Evolutionary conservation across 2,888 invertebrate genomes (phyloP).

Genomic region (Villa cingulata): DNA sequence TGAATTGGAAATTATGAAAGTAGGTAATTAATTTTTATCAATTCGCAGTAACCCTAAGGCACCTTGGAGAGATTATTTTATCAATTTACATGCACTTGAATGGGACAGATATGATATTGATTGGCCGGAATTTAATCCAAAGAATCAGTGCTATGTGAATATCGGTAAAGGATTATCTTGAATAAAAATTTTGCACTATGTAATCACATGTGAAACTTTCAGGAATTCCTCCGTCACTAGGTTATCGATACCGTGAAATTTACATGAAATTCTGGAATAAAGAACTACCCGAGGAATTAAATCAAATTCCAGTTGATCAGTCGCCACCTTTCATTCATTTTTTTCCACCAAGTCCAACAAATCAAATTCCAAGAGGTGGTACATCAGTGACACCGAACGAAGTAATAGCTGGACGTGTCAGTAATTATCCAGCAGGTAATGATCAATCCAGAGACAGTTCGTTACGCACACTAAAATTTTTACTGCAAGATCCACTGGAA

Average conservation of each 20-base stretch:
- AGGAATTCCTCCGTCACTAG: slow-evolving; percentile 61
- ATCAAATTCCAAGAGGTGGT: slow-evolving; percentile 24
- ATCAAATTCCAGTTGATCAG: slow-evolving; percentile 30
- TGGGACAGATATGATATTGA: slow-evolving; percentile 58
- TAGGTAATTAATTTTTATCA: background rate
- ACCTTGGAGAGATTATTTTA: slow-evolving; percentile 49
- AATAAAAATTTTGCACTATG: background rate
- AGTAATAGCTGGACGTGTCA: slow-evolving; percentile 33
- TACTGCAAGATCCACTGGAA: slow-evolving; percentile 27
- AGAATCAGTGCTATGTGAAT: slow-evolving; percentile 62
- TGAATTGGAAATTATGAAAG: background rate
- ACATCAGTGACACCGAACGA: slow-evolving; percentile 21
- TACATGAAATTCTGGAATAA: slow-evolving; percentile 78
- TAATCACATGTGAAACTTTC: background rate
- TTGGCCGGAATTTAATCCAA: slow-evolving; percentile 72
- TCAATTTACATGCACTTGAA: slow-evolving; percentile 48
- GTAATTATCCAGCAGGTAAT: slow-evolving; percentile 27
- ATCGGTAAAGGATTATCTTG: slow-evolving; percentile 37
- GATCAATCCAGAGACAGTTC: slow-evolving; percentile 29
- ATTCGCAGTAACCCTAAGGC: slow-evolving; percentile 60
- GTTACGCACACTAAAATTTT: slow-evolving; percentile 27
- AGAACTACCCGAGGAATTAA: slow-evolving; percentile 58
- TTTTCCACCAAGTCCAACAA: slow-evolving; percentile 15
- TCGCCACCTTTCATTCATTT: slow-evolving; percentile 11
- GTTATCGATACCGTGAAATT: slow-evolving; percentile 60